phyloP scores from a whole-genome alignment of 2,888 invertebrate species.

The Xanthorhoe spadicearia region DNA sequence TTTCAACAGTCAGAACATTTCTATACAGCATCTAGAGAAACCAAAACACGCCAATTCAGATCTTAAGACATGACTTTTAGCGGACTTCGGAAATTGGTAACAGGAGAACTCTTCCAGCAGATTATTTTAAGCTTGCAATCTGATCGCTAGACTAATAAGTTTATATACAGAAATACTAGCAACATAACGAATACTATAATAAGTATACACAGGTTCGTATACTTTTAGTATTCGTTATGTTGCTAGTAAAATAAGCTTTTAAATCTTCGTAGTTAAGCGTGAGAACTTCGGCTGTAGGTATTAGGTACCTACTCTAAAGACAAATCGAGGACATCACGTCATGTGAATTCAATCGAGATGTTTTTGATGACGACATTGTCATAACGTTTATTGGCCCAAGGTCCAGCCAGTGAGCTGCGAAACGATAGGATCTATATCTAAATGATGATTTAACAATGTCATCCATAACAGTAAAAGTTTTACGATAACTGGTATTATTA shows the following conservation, averaged over 20 bases:
- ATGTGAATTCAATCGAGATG: slow-evolving; percentile 2
- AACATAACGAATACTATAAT: too few relatives aligned
- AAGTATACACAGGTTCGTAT: not conserved
- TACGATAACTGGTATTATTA: too few relatives aligned
- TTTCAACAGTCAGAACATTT: slow-evolving; percentile 58
- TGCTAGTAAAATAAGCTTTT: not conserved
- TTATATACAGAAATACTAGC: not conserved
- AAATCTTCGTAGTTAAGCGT: not conserved
- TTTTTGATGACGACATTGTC: not conserved
- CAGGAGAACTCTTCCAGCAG: slow-evolving; percentile 43
- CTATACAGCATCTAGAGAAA: slow-evolving; percentile 45
- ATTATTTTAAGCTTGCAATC: slow-evolving; percentile 55
- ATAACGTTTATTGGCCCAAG: slow-evolving; percentile 9
- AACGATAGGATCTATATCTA: too few relatives aligned
- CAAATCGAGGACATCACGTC: not conserved
- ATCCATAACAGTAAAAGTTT: not conserved
- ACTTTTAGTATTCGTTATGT: too few relatives aligned
- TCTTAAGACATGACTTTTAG: slow-evolving; percentile 49
- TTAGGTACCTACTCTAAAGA: slow-evolving; percentile 4
- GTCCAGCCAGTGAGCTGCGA: not conserved
- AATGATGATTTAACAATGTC: too few relatives aligned
- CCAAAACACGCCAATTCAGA: slow-evolving; percentile 42
- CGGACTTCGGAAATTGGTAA: slow-evolving; percentile 33
- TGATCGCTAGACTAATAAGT: slow-evolving; percentile 32
- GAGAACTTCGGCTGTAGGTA: too few relatives aligned